phyloP scores from a whole-genome alignment of 2,113 vertebrate genomes.

The Anser brachyrhynchus region DNA sequence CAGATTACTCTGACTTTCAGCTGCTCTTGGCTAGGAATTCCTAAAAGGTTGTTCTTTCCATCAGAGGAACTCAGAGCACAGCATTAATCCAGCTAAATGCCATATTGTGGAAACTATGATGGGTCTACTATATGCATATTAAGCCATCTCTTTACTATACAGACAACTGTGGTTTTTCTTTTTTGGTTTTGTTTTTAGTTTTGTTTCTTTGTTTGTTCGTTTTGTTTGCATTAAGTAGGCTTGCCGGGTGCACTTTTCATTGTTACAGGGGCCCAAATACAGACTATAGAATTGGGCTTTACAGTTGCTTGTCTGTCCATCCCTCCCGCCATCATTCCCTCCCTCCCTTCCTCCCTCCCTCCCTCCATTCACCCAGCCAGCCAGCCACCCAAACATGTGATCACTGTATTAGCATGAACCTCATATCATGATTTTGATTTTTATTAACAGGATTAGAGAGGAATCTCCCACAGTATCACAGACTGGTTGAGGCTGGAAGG shows the following conservation, averaged over 20 bases:
- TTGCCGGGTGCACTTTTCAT: background rate
- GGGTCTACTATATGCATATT: background rate
- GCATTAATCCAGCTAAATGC: background rate
- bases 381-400: background rate
- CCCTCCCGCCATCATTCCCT: too few species aligned
- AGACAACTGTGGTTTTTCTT: background rate
- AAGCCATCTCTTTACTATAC: background rate
- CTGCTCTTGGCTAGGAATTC: background rate
- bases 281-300: fast-evolving
- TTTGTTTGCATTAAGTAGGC: background rate
- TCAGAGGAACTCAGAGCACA: background rate
- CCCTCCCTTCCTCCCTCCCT: background rate
- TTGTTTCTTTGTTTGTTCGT: too few species aligned
- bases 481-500: background rate
- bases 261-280: background rate
- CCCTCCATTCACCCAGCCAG: background rate
- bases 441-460: background rate
- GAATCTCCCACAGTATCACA: background rate
- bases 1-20: background rate
- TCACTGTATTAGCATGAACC: background rate
- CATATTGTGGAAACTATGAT: background rate
- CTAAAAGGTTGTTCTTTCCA: background rate
- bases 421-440: background rate
- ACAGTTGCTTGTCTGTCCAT: background rate
- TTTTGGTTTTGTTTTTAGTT: too few species aligned